Percentiles rank a stretch among this genome's conserved stretches.
These are phyloP conservation scores for Neolamprologus hecqui DNA, from an alignment of 2,113 vertebrate genomes.

Conservation along the genomic window DNA sequence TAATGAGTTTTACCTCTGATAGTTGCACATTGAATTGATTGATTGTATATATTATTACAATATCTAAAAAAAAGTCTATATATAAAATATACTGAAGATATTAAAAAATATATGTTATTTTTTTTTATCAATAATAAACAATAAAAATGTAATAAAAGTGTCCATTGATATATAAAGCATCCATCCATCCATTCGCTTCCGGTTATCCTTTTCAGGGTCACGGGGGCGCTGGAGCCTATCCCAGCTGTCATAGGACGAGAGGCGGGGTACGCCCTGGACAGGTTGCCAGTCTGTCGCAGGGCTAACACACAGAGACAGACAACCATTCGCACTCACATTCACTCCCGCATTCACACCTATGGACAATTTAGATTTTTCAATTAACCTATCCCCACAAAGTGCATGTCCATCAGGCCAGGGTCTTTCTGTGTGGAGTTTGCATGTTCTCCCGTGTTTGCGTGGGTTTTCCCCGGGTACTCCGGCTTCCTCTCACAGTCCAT, in stretches of 20 bases:
- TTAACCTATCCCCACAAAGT: background rate
- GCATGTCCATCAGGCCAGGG: too few species aligned
- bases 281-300: background rate
- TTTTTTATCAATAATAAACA: background rate
- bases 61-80: background rate
- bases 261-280: accelerated
- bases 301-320: background rate
- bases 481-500: too few species aligned
- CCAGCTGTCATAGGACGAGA: background rate
- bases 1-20: background rate
- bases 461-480: too few species aligned
- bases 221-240: background rate
- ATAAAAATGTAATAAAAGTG: background rate
- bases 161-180: background rate
- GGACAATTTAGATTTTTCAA: background rate
- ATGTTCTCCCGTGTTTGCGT: too few species aligned
- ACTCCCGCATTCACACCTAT: background rate
- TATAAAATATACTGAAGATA: background rate
- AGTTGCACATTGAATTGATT: background rate
- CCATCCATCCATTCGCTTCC: background rate
- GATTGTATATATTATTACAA: background rate
- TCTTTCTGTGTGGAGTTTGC: too few species aligned
- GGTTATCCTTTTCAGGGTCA: background rate
- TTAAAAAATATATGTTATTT: background rate
- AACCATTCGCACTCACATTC: background rate